Base-by-base conservation (phyloP, 2,888 invertebrate genomes). In the Auanema freiburgensis region DNA sequence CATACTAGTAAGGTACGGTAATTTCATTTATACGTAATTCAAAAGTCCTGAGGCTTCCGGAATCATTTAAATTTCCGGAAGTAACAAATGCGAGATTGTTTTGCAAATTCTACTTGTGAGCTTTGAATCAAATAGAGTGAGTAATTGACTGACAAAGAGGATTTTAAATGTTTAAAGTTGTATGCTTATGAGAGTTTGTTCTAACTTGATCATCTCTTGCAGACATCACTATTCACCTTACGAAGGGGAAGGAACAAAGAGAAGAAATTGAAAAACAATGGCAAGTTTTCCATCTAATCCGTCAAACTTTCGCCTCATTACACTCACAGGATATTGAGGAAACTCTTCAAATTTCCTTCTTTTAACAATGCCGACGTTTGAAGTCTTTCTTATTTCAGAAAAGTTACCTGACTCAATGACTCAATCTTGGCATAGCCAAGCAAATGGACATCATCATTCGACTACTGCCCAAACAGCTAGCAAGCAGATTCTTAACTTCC, bases 171-270 rank as follows among this genome's bases (percentile, higher is more conserved):
- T 18, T n/a, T 11, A 52, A 52, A 52, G 25, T 24, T 23, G 53
- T 14, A 25, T n/a, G 52, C n/a, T 24, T 18, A n/a, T 52, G 10
- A 18, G 18, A 33, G 33, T 33, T 33, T 33, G 4, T 33, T 33
- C 33, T 33, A 33, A 33, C 33, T 8, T 33, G 33, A 33, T 33
- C 23, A 21, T 52, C n/a, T 23, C 52, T 52, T 52, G 25, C 40
- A 55, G 41, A 55, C 40, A 6, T 70, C 72, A 0, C 66, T 72
- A 41, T 74, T 74, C 65, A 71, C 74, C 12, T 65, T 74, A 46
- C 69, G 74, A 25, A 62, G 71, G 14, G 67, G 70, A 53, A 65
- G 74, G 42, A 74, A 74, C 52, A 72, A 74, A 62, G 66, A 71
- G 55, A 74, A 72, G 61, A 69, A 71, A 61, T 53, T 56, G 54